Percentiles rank a stretch among this genome's conserved stretches.
These are phyloP conservation scores for Petrocephalus microphthalmus DNA, from an alignment of 2,113 vertebrate genomes.

Conservation along the genomic window DNA sequence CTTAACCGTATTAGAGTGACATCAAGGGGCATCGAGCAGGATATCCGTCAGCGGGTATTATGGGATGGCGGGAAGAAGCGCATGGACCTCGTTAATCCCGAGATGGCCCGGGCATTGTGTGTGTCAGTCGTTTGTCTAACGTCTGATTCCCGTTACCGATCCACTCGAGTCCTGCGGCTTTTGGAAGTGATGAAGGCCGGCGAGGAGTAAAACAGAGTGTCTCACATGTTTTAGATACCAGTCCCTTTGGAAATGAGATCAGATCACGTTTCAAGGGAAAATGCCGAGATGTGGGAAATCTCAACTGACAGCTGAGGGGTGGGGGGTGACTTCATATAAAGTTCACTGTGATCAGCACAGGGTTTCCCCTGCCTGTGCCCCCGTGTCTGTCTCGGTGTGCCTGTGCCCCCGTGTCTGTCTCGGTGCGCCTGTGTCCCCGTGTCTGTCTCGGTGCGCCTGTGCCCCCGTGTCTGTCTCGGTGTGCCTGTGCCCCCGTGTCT, in stretches of 20 bases:
- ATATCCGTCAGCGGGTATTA: constrained; percentile 23
- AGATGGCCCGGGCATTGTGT: neutral
- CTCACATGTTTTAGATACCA: neutral
- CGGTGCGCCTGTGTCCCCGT: neutral
- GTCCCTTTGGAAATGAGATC: neutral
- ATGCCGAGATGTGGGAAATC: neutral
- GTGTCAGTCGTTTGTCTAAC: neutral
- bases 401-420: neutral
- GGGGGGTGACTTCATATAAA: neutral
- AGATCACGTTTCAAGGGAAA: neutral
- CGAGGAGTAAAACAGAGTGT: neutral
- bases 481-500: neutral
- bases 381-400: neutral
- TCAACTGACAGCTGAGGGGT: neutral
- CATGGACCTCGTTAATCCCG: neutral
- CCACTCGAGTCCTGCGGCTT: neutral
- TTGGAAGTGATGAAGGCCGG: neutral
- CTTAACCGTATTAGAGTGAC: constrained; percentile 43
- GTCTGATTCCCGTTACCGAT: neutral
- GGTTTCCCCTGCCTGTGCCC: neutral
- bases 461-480: neutral
- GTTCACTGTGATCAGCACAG: neutral
- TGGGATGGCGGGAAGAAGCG: constrained; percentile 26
- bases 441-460: neutral
- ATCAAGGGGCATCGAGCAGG: constrained; percentile 30